Conservation (phyloP, 92 coral and sea anemone species). For the Virgularia gustaviana region DNA sequence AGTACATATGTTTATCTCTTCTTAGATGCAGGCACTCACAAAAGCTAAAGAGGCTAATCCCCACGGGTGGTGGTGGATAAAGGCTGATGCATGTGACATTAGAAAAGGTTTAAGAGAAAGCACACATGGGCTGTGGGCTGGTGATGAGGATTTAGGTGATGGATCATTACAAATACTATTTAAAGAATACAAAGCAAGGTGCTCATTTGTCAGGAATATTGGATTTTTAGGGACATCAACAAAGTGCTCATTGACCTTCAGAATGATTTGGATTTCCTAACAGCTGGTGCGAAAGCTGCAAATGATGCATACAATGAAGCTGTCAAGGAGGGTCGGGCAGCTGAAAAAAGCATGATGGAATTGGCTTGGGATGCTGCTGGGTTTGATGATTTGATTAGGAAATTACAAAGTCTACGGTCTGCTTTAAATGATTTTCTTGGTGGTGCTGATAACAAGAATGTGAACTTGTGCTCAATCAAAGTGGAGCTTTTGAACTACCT, state of each 20-base stretch:
- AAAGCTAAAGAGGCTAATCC: slow-evolving; percentile 9
- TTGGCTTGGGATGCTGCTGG: slow-evolving; percentile 50
- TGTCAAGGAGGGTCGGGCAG: slow-evolving; percentile 7
- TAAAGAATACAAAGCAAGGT: slow-evolving; percentile 24
- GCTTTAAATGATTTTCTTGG: neutral
- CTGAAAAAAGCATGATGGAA: slow-evolving; percentile 51
- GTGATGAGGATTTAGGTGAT: slow-evolving; percentile 41
- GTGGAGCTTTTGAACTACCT: neutral
- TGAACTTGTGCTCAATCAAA: neutral
- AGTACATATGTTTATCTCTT: neutral
- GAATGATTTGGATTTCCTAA: neutral
- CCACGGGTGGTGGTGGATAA: slow-evolving; percentile 41
- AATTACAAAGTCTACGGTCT: neutral
- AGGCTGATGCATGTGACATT: slow-evolving; percentile 50
- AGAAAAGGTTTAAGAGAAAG: slow-evolving; percentile 38
- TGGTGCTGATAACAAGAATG: neutral
- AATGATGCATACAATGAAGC: neutral
- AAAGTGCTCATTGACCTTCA: neutral
- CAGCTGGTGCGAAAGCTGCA: neutral
- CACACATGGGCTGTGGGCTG: slow-evolving; percentile 34
- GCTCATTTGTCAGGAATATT: neutral
- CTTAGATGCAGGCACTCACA: neutral
- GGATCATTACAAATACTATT: slow-evolving; percentile 9
- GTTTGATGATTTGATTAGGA: slow-evolving; percentile 42
- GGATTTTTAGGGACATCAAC: neutral